Evolutionary conservation across 2,113 vertebrate species (phyloP).

Genomic region (Tonatia bakeri): DNA sequence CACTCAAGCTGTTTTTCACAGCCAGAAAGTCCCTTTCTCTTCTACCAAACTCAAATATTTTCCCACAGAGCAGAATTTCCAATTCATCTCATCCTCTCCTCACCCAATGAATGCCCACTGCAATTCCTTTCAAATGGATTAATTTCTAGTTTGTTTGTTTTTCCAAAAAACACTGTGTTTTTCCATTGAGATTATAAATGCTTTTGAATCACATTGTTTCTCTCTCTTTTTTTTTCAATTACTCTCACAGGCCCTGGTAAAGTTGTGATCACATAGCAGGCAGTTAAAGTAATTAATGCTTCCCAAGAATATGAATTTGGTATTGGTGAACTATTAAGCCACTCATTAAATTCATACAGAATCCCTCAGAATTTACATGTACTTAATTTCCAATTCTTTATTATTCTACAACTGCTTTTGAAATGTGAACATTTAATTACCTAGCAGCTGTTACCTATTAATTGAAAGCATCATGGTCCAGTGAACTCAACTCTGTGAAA

Average conservation of each 20-base stretch:
- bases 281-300: background rate
- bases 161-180: background rate
- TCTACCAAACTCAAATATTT: background rate
- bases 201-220: background rate
- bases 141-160: background rate
- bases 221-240: background rate
- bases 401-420: conserved; percentile 36
- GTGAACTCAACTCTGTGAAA: background rate
- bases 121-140: background rate
- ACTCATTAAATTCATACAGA: background rate
- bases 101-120: background rate
- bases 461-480: conserved; percentile 47
- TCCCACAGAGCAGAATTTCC: background rate
- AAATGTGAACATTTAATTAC: conserved; percentile 70
- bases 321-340: background rate
- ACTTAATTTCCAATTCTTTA: background rate
- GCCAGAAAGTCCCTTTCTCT: background rate
- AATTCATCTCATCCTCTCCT: background rate
- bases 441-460: conserved; percentile 69
- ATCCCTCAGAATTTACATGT: background rate
- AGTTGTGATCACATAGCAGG: background rate
- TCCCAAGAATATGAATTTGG: background rate
- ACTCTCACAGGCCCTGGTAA: background rate
- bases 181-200: background rate
- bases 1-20: background rate